Conservation (phyloP, 2,888 invertebrate genomes). For the Therioaphis trifolii region DNA sequence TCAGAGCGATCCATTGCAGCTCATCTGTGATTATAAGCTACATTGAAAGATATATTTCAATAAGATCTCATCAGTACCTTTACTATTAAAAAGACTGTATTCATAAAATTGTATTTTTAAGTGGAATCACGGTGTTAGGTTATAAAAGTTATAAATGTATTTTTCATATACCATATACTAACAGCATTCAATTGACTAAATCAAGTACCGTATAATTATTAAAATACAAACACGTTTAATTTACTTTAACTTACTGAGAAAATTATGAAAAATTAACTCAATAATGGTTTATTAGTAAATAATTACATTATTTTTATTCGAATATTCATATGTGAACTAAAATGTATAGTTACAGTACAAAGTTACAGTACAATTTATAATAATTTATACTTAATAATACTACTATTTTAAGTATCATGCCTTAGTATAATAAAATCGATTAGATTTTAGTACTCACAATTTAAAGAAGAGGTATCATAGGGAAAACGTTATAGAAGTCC, state of each 20-base stretch:
- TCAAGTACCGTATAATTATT: constrained; percentile 30
- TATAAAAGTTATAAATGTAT: constrained; percentile 12
- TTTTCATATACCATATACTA: background rate
- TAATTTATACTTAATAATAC: background rate
- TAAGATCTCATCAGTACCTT: constrained; percentile 19
- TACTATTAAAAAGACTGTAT: constrained; percentile 1
- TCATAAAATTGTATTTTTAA: constrained; percentile 18
- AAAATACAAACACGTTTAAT: constrained; percentile 9
- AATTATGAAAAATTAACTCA: constrained; percentile 9
- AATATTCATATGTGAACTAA: too few species aligned
- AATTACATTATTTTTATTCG: background rate
- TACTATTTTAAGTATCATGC: too few species aligned
- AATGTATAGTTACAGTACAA: too few species aligned
- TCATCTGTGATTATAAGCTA: constrained; percentile 8
- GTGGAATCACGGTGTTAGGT: constrained; percentile 10
- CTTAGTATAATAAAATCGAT: too few species aligned
- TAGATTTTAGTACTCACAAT: too few species aligned
- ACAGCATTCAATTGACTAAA: constrained; percentile 13
- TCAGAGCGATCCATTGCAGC: background rate
- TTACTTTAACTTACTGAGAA: background rate
- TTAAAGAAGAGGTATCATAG: too few species aligned
- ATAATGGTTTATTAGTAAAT: background rate
- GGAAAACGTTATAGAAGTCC: too few species aligned
- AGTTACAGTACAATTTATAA: too few species aligned
- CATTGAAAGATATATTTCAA: constrained; percentile 28